Evolutionary conservation across 2,797 vertebrate genomes (phyloP), one percentile per base, ranked within the genome.

Genomic region (Fundulus diaphanus): DNA sequence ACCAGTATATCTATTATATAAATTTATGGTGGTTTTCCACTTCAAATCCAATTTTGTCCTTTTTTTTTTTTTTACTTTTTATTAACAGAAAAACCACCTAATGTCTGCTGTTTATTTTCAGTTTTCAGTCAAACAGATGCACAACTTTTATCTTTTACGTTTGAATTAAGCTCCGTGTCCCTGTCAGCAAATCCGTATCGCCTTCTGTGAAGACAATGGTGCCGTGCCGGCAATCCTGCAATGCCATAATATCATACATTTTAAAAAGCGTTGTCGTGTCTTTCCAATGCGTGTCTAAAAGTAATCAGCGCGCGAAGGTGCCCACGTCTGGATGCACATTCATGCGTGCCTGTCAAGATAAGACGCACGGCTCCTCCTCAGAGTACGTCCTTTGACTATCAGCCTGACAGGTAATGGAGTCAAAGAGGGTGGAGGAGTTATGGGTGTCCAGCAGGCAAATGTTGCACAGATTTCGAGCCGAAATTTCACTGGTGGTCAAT

Each of bases 391-490:
- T 92, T 92, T 93, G 88, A 93, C n/a, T 87, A 48, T 12, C 2
- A 80, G 84, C 88, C 89, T 91, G 89, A 88, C 90, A 91, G 90
- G 89, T 93, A 92, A 92, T 90, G 87, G 90, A 93, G 89, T 90
- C 78, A 85, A 85, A 81, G 83, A 92, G 90, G 89, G 90, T 88
- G 77, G 83, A 87, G 85, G 90, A 88, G 86, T 92, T 90, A 87
- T 89, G 86, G 92, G 57, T 76, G 85, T 83, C 87, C 87, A 90
- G 88, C 90, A 90, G 90, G 89, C 90, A 92, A 93, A 91, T 79
- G 80, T 88, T 84, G 81, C 85, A 79, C 68, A 80, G 51, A 70
- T 87, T 89, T 76, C 68, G 77, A 88, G 89, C 89, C 87, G 88
- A 94, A 90, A 65, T 87, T 86, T 91, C 76, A 82, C 81, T 87